Base-by-base conservation (phyloP, 1,140 invertebrate species). In the Mizuhopecten yessoensis region DNA sequence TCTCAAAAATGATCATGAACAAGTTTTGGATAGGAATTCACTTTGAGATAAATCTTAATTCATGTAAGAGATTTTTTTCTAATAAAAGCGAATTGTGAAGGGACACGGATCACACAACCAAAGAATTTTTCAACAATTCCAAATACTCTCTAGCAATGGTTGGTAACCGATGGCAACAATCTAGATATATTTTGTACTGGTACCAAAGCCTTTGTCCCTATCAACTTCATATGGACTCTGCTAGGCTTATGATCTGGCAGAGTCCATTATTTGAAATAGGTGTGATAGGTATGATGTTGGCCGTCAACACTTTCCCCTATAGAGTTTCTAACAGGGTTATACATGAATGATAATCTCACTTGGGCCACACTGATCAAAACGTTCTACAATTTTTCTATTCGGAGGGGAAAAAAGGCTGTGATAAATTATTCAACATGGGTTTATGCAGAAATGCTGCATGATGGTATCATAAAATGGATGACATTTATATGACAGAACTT, bases 361-460 rank as follows among this genome's bases (percentile, higher is more conserved):
- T 75, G 57, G 57, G 17, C 29, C n/a, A 75, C 29, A 29, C 23
- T 75, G 17, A 75, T 75, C 57, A 75, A 17, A 49, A 17, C 29
- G 57, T n/a, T 75, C n/a, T n/a, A 75, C 29, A 29, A n/a, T 75
- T 75, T 75, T n/a, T 75, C 57, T 75, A 75, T 75, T 75, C 57
- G n/a, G 13, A 7, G 57, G n/a, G 29, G 57, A 1, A 75, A 75
- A 75, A 75, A 75, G 57, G 57, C 57, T 0, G n/a, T 75, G 57
- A 75, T 75, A n/a, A 75, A 75, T 75, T 75, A 75, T 75, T 75
- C 57, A 75, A 75, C 11, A 29, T n/a, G 29, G 29, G n/a, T 75
- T 75, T 29, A 75, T 29, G 29, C 23, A 75, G n/a, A 75, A 75
- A 75, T 75, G 57, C n/a, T 29, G 2, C n/a, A 75, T 9, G 7